These are phyloP conservation scores for Ennomos fuscantarius DNA, from an alignment of 2,888 invertebrate species.

Conservation along the genomic window DNA sequence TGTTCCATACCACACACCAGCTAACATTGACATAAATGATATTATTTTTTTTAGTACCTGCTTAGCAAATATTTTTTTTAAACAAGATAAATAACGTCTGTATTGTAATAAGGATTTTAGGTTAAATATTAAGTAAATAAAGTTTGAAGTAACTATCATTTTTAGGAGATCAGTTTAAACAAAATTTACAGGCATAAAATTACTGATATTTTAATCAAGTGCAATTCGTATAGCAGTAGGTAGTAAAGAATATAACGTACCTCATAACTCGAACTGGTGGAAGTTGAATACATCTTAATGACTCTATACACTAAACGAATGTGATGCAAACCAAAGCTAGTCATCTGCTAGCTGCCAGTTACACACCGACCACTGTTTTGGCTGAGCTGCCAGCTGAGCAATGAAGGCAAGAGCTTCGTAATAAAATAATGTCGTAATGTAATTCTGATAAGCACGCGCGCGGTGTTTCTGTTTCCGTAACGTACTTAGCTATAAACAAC, in stretches of 20 bases:
- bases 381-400: constrained; percentile 23
- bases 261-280: constrained; percentile 65
- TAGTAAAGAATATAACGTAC: constrained; percentile 46
- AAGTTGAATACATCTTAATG: constrained; percentile 66
- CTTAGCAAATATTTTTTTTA: too few species aligned
- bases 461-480: not conserved
- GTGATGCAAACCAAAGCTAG: constrained; percentile 53
- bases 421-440: constrained; percentile 46
- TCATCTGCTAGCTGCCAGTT: constrained; percentile 61
- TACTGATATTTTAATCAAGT: too few species aligned
- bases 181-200: too few species aligned
- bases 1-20: too few species aligned
- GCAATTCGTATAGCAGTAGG: too few species aligned
- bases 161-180: too few species aligned
- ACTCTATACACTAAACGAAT: constrained; percentile 55
- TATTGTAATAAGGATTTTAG: too few species aligned
- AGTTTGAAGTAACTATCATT: too few species aligned
- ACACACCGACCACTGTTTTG: constrained; percentile 27
- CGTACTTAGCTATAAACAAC: constrained; percentile 55
- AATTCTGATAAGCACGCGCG: constrained; percentile 18
- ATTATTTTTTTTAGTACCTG: too few species aligned
- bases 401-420: constrained; percentile 44
- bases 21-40: too few species aligned
- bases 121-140: too few species aligned
- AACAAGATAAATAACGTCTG: too few species aligned